A percentile compares a stretch with the other conserved stretches of the same genome.
phyloP scores from a whole-genome alignment of 1,140 invertebrate genomes.

The Drosophila pallidifrons region DNA sequence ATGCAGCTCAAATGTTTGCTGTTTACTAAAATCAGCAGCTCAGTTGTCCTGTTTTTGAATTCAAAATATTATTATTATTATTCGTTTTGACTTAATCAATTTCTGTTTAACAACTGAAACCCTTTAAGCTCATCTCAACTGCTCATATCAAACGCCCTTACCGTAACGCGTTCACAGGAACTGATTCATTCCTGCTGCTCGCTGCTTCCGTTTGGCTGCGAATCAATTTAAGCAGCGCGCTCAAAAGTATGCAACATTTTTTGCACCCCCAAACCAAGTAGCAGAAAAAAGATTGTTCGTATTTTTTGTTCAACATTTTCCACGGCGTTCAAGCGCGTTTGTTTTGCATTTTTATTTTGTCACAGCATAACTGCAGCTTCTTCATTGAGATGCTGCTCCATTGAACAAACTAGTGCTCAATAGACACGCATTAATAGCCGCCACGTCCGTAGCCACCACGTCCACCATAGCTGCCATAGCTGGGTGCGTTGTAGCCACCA shows the following conservation, averaged over 20 bases:
- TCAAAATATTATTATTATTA: background rate
- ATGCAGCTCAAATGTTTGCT: background rate
- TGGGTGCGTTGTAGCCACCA: slow-evolving; percentile 38
- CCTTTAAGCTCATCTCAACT: background rate
- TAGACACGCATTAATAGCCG: slow-evolving; percentile 49
- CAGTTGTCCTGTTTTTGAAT: background rate
- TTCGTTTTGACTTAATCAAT: background rate
- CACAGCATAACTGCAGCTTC: slow-evolving; percentile 33
- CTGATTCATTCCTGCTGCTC: slow-evolving; percentile 18
- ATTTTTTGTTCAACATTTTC: slow-evolving; percentile 67
- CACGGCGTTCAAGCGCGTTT: slow-evolving; percentile 49
- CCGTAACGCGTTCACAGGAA: background rate
- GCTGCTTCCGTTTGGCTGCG: background rate
- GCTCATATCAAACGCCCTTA: background rate
- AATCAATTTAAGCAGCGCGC: slow-evolving; percentile 10
- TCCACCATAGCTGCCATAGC: slow-evolving; percentile 7
- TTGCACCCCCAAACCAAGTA: background rate
- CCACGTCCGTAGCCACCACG: slow-evolving; percentile 30
- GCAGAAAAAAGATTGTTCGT: background rate
- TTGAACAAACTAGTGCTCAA: slow-evolving; percentile 26
- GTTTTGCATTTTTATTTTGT: slow-evolving; percentile 28
- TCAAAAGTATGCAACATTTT: slow-evolving; percentile 65
- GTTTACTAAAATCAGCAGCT: background rate
- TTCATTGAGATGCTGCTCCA: slow-evolving; percentile 11
- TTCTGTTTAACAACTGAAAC: background rate